Percentiles rank a stretch among this genome's conserved stretches.
These are phyloP conservation scores for Mellivora capensis DNA, from an alignment of 2,113 vertebrate species.

Conservation along the genomic window DNA sequence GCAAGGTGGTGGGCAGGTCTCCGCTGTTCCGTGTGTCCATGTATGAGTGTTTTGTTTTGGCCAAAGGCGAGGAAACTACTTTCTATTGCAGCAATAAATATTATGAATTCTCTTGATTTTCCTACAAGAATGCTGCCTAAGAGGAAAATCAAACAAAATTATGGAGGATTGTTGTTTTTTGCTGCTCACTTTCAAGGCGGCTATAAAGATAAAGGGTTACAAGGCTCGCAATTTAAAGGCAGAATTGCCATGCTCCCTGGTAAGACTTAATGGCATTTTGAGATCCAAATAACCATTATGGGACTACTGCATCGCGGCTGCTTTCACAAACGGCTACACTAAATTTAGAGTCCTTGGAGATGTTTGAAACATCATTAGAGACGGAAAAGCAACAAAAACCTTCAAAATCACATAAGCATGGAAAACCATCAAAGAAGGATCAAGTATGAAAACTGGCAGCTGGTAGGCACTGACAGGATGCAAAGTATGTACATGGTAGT, in stretches of 20 bases:
- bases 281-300: not conserved
- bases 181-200: slow-evolving; percentile 34
- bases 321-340: slow-evolving; percentile 33
- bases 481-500: not conserved
- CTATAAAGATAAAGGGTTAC: slow-evolving; percentile 55
- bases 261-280: not conserved
- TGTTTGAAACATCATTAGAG: not conserved
- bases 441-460: not conserved
- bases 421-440: not conserved
- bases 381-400: not conserved
- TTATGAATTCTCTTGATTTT: slow-evolving; percentile 57
- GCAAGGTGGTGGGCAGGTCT: not conserved
- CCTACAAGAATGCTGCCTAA: slow-evolving; percentile 53
- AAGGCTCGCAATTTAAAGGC: not conserved
- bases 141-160: slow-evolving; percentile 64
- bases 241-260: not conserved
- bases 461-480: not conserved
- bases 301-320: not conserved
- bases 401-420: not conserved
- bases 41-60: slow-evolving; percentile 36
- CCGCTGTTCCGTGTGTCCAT: not conserved
- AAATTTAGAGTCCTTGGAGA: not conserved
- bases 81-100: slow-evolving; percentile 46
- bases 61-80: slow-evolving; percentile 60
- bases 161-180: not conserved